phyloP scores from a whole-genome alignment of 1,140 invertebrate species.

The Meloidogyne floridensis region DNA sequence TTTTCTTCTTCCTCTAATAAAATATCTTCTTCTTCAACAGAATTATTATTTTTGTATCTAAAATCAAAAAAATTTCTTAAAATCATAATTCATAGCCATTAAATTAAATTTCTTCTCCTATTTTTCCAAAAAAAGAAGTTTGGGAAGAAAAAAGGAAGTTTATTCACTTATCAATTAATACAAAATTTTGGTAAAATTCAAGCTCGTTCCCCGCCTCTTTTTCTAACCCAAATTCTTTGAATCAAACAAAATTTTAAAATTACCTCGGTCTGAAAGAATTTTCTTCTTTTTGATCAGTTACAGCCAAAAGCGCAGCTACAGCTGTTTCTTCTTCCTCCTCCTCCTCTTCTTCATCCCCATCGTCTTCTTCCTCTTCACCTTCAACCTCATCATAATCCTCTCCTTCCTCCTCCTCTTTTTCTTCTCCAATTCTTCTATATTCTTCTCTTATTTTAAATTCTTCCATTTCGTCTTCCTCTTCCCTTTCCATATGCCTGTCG shows the following conservation, averaged over 20 bases:
- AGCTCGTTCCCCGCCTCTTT: no score
- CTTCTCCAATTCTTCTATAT: neutral
- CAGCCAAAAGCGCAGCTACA: neutral
- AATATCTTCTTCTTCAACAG: conserved; percentile 5
- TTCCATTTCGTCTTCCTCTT: neutral
- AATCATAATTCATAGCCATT: no score
- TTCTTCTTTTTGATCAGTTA: neutral
- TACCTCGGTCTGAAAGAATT: conserved; percentile 5
- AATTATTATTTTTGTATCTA: neutral
- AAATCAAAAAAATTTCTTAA: neutral
- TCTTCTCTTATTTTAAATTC: neutral
- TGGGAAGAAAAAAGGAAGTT: no score
- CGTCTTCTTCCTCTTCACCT: neutral
- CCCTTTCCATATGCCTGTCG: neutral
- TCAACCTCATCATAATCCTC: neutral
- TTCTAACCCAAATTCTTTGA: neutral
- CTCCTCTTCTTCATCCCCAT: neutral
- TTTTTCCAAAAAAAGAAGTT: no score
- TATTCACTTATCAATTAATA: no score
- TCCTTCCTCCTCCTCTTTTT: neutral
- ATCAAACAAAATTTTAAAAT: neutral
- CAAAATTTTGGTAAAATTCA: no score
- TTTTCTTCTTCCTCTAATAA: neutral
- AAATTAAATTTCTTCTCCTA: no score
- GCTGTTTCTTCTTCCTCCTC: conserved; percentile 5